Base-by-base conservation (phyloP, 2,113 vertebrate genomes). In the Mormyrus lacerda region DNA sequence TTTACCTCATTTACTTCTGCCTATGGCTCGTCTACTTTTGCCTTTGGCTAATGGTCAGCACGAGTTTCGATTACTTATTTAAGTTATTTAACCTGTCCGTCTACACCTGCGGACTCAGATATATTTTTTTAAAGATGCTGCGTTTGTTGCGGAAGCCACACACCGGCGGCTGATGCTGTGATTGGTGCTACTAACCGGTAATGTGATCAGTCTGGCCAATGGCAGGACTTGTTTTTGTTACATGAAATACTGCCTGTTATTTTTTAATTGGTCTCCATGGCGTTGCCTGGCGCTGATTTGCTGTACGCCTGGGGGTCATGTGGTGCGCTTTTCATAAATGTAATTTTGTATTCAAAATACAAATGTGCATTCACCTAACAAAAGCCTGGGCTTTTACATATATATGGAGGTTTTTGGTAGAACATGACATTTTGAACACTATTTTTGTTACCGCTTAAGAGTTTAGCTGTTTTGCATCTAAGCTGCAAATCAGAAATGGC, bases 331-430 rank as follows among this genome's bases (percentile, higher is more conserved):
- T 85, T 85, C 44, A 24, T 85, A 48, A 27, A 85, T 85, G 42
- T 85, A 3, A 85, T 85, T 76, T 85, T 47, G 44, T 85, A 85
- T 85, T 79, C 73, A 79, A 79, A 79, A 79, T 79, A 79, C 35
- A 39, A 79, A 79, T 79, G 15, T 79, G 73, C 35, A 31, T 69
- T 31, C n/a, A 79, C 35, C 69, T 76, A 76, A 76, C 69, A 39
- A 76, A 76, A 17, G 69, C 69, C 73, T 39, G 15, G 73, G 35
- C 15, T 17, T 79, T 17, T 79, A 42, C n/a, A n/a, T 42, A 2
- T 79, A 79, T 13, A 42, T 39, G 35, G 17, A 39, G 82, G 8
- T 27, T 48, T 85, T 47, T 48, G 45, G 21, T 10, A 44, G 44
- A 48, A 85, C 21, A 27, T 83, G 39, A 47, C 21, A 55, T 11